Base-by-base conservation (phyloP, 2,113 vertebrate genomes). In the Physeter macrocephalus region DNA sequence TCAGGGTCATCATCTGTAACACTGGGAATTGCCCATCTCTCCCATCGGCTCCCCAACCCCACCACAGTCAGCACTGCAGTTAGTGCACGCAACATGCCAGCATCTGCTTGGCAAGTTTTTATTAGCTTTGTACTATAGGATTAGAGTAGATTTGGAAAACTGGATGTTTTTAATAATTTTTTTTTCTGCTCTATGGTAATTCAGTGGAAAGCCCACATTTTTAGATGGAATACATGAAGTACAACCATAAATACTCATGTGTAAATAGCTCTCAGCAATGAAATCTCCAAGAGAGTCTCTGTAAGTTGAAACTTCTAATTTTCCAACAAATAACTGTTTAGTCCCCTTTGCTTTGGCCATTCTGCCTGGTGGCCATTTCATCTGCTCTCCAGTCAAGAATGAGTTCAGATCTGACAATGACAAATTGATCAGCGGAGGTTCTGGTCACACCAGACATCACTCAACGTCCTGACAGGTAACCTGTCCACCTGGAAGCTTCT, bases 341-440 rank as follows among this genome's bases (percentile, higher is more conserved):
- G 90, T 69, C 27, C 10, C 80, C 61, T 97, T 96, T 75, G 93
- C 88, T 94, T 72, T 25, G 74, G 96, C 77, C 13, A 1, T 96
- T 92, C 90, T 71, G 87, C 87, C 75, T 88, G 43, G 34, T 88
- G 80, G 90, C 88, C 88, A 95, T 49, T 61, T 96, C 94, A 96
- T 96, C 94, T 96, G 80, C 93, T 81, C 75, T 97, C 67, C 46
- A 84, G 90, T 95, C 80, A 97, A 96, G 84, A 96, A 94, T 13
- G 66, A 88, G 62, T 62, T 90, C 74, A 84, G 71, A 75, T 71
- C 21, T 78, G 95, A 97, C 97, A 97, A 2, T 94, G 97, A 97
- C n/a, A 96, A 95, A 97, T 72, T 75, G 96, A 61, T 88, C 84
- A 66, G 90, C 62, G 93, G 66, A 93, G 36, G 27, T 74, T 74